Conservation (phyloP, 2,888 invertebrate species). For the Trichogramma evanescens region DNA sequence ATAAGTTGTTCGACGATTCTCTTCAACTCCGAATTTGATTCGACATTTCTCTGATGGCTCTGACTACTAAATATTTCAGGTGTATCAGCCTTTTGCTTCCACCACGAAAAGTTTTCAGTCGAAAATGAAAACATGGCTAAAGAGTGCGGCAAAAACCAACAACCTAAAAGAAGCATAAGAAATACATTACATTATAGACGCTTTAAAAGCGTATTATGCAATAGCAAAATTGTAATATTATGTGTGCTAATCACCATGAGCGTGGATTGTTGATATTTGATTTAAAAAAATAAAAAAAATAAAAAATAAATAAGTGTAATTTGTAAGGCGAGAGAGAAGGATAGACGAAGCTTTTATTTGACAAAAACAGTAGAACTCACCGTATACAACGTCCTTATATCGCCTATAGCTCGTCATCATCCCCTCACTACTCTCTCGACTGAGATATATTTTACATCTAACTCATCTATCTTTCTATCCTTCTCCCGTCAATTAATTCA, state of each 20-base stretch:
- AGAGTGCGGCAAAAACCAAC: slow-evolving; percentile 28
- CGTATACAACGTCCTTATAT: slow-evolving; percentile 21
- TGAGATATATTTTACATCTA: slow-evolving; percentile 18
- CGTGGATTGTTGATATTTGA: not conserved
- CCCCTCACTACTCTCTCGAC: slow-evolving; percentile 11
- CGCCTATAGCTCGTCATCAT: slow-evolving; percentile 21
- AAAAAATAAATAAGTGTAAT: not conserved
- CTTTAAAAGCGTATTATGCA: not conserved
- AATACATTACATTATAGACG: slow-evolving; percentile 1
- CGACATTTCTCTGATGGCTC: not conserved
- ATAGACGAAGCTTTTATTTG: slow-evolving; percentile 39
- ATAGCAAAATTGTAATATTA: not conserved
- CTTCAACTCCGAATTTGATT: slow-evolving; percentile 21
- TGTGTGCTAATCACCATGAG: not conserved
- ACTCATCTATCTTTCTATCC: slow-evolving; percentile 40
- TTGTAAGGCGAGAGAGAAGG: slow-evolving; percentile 39
- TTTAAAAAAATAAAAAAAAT: not conserved
- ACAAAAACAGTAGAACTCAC: slow-evolving; percentile 36
- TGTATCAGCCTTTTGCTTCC: not conserved
- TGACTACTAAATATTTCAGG: not conserved
- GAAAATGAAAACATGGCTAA: slow-evolving; percentile 18
- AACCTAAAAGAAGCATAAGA: slow-evolving; percentile 30
- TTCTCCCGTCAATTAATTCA: slow-evolving; percentile 38
- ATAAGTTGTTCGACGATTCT: slow-evolving; percentile 28
- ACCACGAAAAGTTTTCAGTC: not conserved